These are phyloP conservation scores for Ommatoiulus sabulosus DNA, from an alignment of 2,888 invertebrate genomes.

Conservation along the genomic window DNA sequence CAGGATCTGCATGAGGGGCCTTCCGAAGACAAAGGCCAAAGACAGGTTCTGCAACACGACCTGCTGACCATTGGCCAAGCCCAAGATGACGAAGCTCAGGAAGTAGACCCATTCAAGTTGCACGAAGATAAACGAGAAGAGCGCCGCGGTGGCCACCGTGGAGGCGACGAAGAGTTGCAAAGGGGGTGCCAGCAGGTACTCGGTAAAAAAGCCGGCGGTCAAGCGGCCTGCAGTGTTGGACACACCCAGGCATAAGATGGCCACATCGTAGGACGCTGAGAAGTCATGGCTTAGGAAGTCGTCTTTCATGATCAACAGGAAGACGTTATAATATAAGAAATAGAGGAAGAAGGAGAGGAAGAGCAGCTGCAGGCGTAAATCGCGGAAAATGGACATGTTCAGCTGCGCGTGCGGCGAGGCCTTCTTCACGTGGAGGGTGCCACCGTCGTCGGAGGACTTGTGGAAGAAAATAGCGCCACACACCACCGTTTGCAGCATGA, in stretches of 20 bases:
- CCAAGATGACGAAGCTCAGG: neutral
- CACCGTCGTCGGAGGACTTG: neutral
- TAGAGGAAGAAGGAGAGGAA: neutral
- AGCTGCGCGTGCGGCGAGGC: neutral
- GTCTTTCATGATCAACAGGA: slow-evolving; percentile 20
- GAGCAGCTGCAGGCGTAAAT: neutral
- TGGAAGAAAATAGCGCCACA: neutral
- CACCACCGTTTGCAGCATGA: neutral
- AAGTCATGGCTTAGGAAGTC: neutral
- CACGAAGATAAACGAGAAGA: neutral
- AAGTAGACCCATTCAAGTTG: neutral
- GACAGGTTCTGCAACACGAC: neutral
- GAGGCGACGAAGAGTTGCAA: neutral
- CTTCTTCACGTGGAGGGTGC: no score
- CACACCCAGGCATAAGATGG: slow-evolving; percentile 3
- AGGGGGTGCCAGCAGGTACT: neutral
- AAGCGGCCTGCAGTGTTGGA: neutral
- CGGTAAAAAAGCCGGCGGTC: neutral
- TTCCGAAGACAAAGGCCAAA: neutral
- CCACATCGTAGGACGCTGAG: neutral
- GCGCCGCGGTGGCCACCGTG: neutral
- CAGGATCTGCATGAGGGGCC: neutral
- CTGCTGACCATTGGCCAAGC: slow-evolving; percentile 19
- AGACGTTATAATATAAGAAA: neutral
- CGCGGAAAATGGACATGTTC: neutral